phyloP scores from a whole-genome alignment of 2,888 invertebrate species.

The Aproaerema taeniolella region DNA sequence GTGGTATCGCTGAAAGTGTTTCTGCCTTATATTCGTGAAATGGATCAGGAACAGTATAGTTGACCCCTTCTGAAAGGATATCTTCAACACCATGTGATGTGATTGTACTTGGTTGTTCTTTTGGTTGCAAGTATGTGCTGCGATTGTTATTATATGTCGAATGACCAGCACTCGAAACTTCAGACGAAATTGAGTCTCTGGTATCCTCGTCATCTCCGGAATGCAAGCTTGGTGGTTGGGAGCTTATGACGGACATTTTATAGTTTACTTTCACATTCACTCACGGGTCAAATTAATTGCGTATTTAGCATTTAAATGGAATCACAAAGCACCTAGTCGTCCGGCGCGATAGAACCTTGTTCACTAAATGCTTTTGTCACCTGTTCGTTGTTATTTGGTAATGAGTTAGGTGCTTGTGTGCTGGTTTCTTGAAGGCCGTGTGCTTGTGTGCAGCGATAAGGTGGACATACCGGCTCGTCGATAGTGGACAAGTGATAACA shows the following conservation, averaged over 20 bases:
- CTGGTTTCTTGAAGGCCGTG: conserved; percentile 41
- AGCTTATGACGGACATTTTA: conserved; percentile 46
- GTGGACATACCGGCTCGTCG: conserved; percentile 62
- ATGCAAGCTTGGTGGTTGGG: conserved; percentile 49
- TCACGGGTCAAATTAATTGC: conserved; percentile 10
- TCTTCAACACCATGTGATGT: conserved; percentile 65
- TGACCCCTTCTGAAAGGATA: conserved; percentile 53
- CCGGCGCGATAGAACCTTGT: conserved; percentile 58
- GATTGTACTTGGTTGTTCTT: conserved; percentile 34
- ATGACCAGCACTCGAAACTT: conserved; percentile 34
- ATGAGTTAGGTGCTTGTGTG: conserved; percentile 67
- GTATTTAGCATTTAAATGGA: conserved; percentile 23
- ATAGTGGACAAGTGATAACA: conserved; percentile 63
- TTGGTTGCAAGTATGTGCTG: conserved; percentile 27
- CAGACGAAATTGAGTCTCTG: conserved; percentile 45
- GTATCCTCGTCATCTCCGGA: conserved; percentile 50
- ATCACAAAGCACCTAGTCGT: conserved; percentile 47
- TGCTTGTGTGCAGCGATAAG: conserved; percentile 65
- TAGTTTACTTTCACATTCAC: conserved; percentile 17
- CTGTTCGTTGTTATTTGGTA: conserved; percentile 71
- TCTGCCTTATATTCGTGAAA: conserved; percentile 53
- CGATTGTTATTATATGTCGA: conserved; percentile 30
- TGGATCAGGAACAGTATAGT: conserved; percentile 37
- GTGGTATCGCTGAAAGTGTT: conserved; percentile 44
- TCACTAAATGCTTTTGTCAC: conserved; percentile 73